Evolutionary conservation across 2,113 vertebrate species (phyloP), one percentile per base, ranked within the genome.

Genomic region (Gopherus flavomarginatus): DNA sequence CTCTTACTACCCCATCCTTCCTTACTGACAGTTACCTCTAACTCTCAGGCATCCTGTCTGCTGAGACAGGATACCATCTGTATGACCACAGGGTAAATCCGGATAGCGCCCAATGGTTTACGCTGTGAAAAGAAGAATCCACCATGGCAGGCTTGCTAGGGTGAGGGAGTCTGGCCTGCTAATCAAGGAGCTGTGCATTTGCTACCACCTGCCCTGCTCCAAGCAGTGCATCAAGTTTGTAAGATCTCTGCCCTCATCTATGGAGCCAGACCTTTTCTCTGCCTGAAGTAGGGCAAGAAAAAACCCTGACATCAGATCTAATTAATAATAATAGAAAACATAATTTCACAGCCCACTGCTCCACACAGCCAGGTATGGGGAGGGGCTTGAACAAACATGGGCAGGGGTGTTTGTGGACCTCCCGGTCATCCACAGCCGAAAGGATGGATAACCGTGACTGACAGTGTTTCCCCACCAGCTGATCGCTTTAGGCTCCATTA

Each of bases 281-380:
- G 56, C 26, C 90, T 97, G 24, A 91, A 47, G 26, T 85, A 56
- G 84, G 54, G 22, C 29, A 50, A 38, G 77, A 83, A 93, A 88
- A 97, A 97, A 97, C 52, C 77, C 94, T 94, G 81, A 86, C 92
- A 93, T 97, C 90, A 94, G 53, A 97, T 97, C 97, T 98, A 98
- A 98, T 98, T 98, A 98, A 98, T 98, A 98, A 98, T 98, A 97
- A 98, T 97, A 97, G 96, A 97, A 98, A 97, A 98, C 95, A 79
- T 97, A 98, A 97, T 98, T 98, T 98, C 96, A 98, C 96, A 98
- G 96, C 78, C 96, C 97, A 98, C 98, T 98, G 98, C 96, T 75
- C 87, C 81, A 95, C 90, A 14, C 75, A 97, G 91, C 79, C 92
- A 96, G 93, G 90, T 97, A 89, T 44, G 91, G 96, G 93, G 93